A percentile compares a stretch with the other conserved stretches of the same genome.
Evolutionary conservation across 2,888 invertebrate genomes (phyloP).

Genomic region (Xylocampa areola): DNA sequence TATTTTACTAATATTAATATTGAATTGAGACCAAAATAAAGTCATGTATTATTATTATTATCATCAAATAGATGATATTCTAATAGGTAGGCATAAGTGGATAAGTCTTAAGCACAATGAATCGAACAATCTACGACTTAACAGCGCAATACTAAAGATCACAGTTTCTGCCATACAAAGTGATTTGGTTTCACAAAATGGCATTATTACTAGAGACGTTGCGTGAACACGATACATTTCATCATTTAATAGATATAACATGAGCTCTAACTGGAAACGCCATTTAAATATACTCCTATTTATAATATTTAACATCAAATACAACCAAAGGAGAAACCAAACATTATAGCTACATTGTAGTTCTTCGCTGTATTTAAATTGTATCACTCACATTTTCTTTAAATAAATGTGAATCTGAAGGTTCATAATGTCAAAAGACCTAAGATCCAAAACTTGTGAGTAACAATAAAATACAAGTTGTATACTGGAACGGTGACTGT

Average conservation of each 20-base stretch:
- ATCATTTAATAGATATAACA: conserved; percentile 63
- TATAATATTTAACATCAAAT: conserved; percentile 73
- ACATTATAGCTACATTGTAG: conserved; percentile 60
- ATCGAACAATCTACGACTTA: conserved; percentile 64
- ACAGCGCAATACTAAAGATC: conserved; percentile 77
- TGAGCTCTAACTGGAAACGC: conserved; percentile 68
- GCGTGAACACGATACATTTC: conserved; percentile 66
- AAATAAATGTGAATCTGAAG: conserved; percentile 73
- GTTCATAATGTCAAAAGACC: conserved; percentile 82
- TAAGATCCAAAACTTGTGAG: conserved; percentile 80
- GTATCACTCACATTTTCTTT: conserved; percentile 61
- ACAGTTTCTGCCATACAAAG: conserved; percentile 73
- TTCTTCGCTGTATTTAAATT: conserved; percentile 73
- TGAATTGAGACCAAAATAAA: conserved; percentile 41
- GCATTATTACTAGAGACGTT: conserved; percentile 65
- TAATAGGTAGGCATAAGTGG: conserved; percentile 28
- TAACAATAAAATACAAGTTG: conserved; percentile 75
- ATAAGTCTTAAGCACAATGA: conserved; percentile 39
- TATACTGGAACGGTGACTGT: conserved; percentile 74
- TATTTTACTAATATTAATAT: conserved; percentile 37
- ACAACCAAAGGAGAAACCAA: conserved; percentile 72
- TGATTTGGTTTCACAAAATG: conserved; percentile 68
- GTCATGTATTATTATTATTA: conserved; percentile 21
- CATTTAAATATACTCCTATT: conserved; percentile 65
- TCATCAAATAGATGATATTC: conserved; percentile 19